phyloP scores from a whole-genome alignment of 2,797 vertebrate species.

The Neomorphus geoffroyi region DNA sequence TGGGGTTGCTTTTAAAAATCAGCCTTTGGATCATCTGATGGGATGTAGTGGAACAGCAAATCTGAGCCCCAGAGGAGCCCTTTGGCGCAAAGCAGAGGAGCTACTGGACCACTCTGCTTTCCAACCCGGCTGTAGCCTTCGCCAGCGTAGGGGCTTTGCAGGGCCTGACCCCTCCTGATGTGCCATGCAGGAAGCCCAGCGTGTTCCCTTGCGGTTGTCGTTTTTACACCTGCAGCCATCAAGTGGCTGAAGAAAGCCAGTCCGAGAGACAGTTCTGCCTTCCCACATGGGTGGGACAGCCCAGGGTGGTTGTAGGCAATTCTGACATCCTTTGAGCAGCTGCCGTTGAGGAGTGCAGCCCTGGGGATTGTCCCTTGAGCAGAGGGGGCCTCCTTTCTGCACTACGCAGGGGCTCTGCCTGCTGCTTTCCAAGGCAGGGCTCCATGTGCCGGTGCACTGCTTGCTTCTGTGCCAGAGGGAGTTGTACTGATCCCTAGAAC shows the following conservation, averaged over 20 bases:
- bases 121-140: accelerated
- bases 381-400: not conserved
- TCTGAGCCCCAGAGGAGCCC: not conserved
- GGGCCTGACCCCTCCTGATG: accelerated
- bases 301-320: not conserved
- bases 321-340: not conserved
- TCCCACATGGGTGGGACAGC: accelerated
- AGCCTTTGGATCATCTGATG: not conserved
- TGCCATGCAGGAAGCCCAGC: accelerated
- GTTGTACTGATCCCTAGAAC: not conserved
- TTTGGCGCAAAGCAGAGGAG: not conserved
- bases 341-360: not conserved
- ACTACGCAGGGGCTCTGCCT: not conserved
- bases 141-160: accelerated
- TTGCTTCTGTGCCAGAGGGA: accelerated
- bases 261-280: not conserved
- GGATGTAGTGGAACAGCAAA: not conserved
- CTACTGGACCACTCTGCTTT: not conserved
- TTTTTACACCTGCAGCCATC: not conserved
- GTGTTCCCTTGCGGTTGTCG: not conserved
- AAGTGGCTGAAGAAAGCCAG: not conserved
- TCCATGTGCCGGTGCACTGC: accelerated
- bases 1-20: not conserved
- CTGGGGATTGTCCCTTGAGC: not conserved
- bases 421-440: not conserved